These are phyloP conservation scores for Augochlorella aurata DNA, from an alignment of 2,888 invertebrate genomes.

Conservation along the genomic window DNA sequence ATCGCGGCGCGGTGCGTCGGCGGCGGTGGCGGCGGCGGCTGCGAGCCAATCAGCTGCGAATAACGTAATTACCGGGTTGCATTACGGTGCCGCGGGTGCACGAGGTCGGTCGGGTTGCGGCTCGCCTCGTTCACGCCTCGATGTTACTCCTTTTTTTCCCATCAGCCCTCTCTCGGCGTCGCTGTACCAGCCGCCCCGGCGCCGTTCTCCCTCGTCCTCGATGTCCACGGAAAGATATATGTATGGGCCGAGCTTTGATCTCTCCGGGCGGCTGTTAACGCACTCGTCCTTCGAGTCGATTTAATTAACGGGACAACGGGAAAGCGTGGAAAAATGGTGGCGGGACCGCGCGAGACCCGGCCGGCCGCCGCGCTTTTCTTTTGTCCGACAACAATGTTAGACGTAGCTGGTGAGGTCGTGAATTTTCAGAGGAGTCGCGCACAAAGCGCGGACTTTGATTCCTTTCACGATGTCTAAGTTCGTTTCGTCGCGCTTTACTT, in stretches of 20 bases:
- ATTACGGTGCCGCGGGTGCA: slow-evolving; percentile 62
- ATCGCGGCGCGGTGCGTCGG: slow-evolving; percentile 39
- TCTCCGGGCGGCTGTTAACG: slow-evolving; percentile 23
- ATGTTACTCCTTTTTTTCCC: slow-evolving; percentile 46
- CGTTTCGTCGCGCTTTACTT: not conserved
- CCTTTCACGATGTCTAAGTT: slow-evolving; percentile 30
- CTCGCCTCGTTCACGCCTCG: slow-evolving; percentile 44
- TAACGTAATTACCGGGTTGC: slow-evolving; percentile 70
- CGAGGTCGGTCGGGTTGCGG: slow-evolving; percentile 50
- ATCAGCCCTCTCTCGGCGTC: slow-evolving; percentile 16
- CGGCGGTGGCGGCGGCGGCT: not conserved
- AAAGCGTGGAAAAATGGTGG: slow-evolving; percentile 19
- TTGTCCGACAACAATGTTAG: slow-evolving; percentile 8
- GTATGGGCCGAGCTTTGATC: slow-evolving; percentile 44
- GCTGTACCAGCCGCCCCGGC: not conserved
- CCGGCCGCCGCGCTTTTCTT: slow-evolving; percentile 1
- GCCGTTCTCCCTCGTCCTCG: not conserved
- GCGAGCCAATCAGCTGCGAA: slow-evolving; percentile 67
- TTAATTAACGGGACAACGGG: slow-evolving; percentile 38
- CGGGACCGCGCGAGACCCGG: not conserved
- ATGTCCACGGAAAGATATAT: slow-evolving; percentile 27
- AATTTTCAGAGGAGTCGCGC: not conserved
- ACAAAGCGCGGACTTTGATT: slow-evolving; percentile 19
- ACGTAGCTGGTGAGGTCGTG: not conserved
- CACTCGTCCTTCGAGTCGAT: slow-evolving; percentile 32